Evolutionary conservation across 2,797 vertebrate species (phyloP).

Genomic region (Cossypha caffra): DNA sequence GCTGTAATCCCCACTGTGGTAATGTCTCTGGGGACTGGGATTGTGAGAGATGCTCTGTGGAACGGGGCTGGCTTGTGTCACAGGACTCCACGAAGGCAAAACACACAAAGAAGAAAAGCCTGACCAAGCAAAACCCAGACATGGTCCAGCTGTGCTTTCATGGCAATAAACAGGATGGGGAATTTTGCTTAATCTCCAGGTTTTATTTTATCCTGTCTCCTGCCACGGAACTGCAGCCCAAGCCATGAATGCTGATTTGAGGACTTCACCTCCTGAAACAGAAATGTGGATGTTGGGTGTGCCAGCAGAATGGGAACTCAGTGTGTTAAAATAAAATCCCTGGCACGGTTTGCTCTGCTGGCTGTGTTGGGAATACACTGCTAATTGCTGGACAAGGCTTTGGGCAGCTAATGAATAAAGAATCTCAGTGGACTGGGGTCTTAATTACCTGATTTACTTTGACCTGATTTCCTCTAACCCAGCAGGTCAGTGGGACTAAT

Average conservation of each 20-base stretch:
- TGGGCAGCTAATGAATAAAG: slow-evolving; percentile 58
- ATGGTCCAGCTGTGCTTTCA: background rate
- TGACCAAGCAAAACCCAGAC: background rate
- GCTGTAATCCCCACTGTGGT: background rate
- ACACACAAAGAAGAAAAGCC: background rate
- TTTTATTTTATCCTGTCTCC: slow-evolving; percentile 1
- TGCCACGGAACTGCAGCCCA: background rate
- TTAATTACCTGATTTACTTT: slow-evolving; percentile 63
- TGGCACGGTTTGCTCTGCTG: background rate
- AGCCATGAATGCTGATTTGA: background rate
- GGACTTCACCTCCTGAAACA: background rate
- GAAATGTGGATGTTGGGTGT: background rate
- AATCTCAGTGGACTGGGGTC: background rate
- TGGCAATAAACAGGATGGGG: background rate
- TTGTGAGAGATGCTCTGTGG: background rate
- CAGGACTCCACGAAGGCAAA: background rate
- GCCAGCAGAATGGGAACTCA: background rate
- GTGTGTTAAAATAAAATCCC: background rate
- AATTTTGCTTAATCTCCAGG: slow-evolving; percentile 23
- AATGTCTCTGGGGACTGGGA: background rate
- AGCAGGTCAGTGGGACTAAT: slow-evolving; percentile 32
- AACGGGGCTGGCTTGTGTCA: background rate
- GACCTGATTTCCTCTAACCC: slow-evolving; percentile 49
- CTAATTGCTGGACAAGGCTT: slow-evolving; percentile 43
- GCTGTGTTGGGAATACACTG: background rate